A percentile compares a stretch with the other conserved stretches of the same genome.
These are phyloP conservation scores for Triplophysa tibetana DNA, from an alignment of 2,113 vertebrate genomes.

Conservation along the genomic window DNA sequence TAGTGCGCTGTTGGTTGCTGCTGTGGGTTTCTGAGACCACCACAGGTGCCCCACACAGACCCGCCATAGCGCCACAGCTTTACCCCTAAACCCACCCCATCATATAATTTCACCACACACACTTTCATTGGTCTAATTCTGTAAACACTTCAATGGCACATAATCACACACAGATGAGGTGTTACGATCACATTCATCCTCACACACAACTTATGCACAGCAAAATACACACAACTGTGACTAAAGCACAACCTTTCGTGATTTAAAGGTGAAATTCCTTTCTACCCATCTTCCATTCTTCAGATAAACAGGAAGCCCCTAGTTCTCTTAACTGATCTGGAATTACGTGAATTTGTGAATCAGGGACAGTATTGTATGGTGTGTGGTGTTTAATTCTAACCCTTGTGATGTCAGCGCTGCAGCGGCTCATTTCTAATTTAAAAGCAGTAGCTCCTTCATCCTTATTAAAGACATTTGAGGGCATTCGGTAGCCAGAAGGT, in stretches of 20 bases:
- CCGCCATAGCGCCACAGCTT: conserved; percentile 11
- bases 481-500: conserved; percentile 66
- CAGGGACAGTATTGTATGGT: conserved; percentile 54
- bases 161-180: conserved; percentile 59
- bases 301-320: background rate
- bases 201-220: background rate
- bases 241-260: background rate
- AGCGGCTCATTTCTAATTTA: conserved; percentile 72
- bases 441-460: conserved; percentile 68
- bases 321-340: background rate
- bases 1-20: too few relatives aligned
- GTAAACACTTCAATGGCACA: conserved; percentile 55
- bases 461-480: conserved; percentile 76
- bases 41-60: conserved; percentile 19
- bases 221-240: background rate
- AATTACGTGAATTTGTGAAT: background rate
- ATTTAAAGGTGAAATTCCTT: too few relatives aligned
- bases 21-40: too few relatives aligned
- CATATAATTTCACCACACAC: background rate
- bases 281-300: too few relatives aligned
- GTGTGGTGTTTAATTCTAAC: conserved; percentile 72
- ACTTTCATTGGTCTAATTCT: conserved; percentile 8
- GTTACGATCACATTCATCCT: background rate
- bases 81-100: background rate
- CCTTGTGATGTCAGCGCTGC: conserved; percentile 69